phyloP scores from a whole-genome alignment of 2,113 vertebrate species.

The Toxostoma redivivum region DNA sequence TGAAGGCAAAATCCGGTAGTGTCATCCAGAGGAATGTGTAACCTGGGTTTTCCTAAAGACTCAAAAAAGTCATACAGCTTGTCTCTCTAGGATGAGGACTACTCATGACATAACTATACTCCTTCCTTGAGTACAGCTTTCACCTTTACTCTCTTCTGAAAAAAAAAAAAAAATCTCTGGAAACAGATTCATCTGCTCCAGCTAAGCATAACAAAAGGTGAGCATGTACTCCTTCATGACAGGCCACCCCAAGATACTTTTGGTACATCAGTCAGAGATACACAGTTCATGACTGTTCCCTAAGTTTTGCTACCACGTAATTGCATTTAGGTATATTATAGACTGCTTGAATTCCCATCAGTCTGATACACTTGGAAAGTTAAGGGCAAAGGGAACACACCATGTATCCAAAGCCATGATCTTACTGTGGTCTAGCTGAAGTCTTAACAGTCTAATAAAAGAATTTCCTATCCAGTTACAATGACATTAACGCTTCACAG shows the following conservation, averaged over 20 bases:
- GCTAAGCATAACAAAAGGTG: neutral
- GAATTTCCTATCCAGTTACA: neutral
- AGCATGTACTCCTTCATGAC: neutral
- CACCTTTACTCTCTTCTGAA: neutral
- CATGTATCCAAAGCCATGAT: neutral
- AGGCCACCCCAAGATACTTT: neutral
- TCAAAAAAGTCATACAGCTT: neutral
- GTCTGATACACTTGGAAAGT: neutral
- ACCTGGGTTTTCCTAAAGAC: neutral
- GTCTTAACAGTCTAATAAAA: neutral
- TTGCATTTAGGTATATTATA: neutral
- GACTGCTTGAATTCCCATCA: neutral
- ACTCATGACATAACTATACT: neutral
- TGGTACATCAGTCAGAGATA: neutral
- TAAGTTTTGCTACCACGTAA: neutral
- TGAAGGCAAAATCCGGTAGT: neutral
- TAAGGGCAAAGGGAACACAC: neutral
- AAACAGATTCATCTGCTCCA: neutral
- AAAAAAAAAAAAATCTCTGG: neutral
- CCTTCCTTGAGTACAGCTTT: neutral
- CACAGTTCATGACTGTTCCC: neutral
- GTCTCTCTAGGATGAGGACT: neutral
- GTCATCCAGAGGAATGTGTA: neutral
- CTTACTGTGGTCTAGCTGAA: neutral
- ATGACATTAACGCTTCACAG: neutral